Percentiles rank a stretch among this genome's conserved stretches.
These are phyloP conservation scores for Thalassarche chlororhynchos DNA, from an alignment of 2,113 vertebrate genomes.

Conservation along the genomic window DNA sequence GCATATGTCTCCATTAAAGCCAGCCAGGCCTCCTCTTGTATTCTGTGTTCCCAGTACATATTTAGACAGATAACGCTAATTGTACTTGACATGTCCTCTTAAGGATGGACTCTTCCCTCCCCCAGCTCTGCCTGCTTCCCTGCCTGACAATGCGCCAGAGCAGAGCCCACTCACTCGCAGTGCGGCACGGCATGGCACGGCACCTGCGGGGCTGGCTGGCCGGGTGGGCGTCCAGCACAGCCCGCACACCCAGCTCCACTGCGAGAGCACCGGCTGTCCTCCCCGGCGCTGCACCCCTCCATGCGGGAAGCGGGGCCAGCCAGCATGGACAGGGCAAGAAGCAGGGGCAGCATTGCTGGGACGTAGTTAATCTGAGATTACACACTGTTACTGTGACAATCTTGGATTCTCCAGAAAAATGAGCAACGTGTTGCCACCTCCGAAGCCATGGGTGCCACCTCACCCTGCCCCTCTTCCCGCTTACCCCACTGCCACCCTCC, in stretches of 20 bases:
- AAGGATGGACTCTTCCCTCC: slow-evolving; percentile 76
- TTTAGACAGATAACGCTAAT: slow-evolving; percentile 86
- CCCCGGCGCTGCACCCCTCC: accelerated
- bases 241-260: accelerated
- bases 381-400: not conserved
- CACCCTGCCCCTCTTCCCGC: not conserved
- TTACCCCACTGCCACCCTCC: not conserved
- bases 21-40: slow-evolving; percentile 74
- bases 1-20: slow-evolving; percentile 80
- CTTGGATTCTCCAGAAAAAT: not conserved
- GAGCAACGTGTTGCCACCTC: not conserved
- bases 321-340: not conserved
- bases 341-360: not conserved
- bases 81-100: slow-evolving; percentile 81
- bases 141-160: slow-evolving; percentile 58
- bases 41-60: slow-evolving; percentile 78
- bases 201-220: not conserved
- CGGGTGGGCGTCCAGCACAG: accelerated
- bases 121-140: slow-evolving; percentile 53
- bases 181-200: not conserved
- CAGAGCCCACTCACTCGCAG: not conserved
- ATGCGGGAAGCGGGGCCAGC: accelerated
- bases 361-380: not conserved
- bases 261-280: accelerated
- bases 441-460: not conserved